Conservation (phyloP, 2,113 vertebrate species). For the Rhagologus leucostigma region DNA sequence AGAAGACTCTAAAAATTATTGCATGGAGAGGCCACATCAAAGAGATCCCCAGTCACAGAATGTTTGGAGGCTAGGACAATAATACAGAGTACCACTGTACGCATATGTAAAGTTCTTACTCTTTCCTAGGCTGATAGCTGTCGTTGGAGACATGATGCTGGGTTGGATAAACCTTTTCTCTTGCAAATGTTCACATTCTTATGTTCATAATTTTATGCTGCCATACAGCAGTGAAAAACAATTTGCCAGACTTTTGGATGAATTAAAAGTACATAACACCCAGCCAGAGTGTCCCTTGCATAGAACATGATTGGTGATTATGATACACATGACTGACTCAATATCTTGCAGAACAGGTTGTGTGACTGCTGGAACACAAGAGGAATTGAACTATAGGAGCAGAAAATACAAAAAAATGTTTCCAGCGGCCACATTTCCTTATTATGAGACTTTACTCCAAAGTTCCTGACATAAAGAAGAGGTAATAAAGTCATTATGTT, state of each 20-base stretch:
- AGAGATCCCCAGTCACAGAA: not conserved
- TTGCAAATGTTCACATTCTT: not conserved
- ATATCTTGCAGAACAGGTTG: not conserved
- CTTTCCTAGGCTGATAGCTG: not conserved
- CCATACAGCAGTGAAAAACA: not conserved
- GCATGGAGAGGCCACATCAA: not conserved
- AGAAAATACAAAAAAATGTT: not conserved
- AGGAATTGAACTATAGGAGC: not conserved
- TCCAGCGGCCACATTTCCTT: not conserved
- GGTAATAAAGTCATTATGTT: not conserved
- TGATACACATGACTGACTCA: not conserved
- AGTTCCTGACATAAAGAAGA: not conserved
- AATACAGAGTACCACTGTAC: not conserved
- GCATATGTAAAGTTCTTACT: not conserved
- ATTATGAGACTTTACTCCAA: not conserved
- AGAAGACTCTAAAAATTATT: not conserved
- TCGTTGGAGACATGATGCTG: not conserved
- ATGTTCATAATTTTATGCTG: not conserved
- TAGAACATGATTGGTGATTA: not conserved
- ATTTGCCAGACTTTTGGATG: not conserved
- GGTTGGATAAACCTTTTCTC: not conserved
- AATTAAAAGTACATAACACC: not conserved
- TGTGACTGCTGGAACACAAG: not conserved
- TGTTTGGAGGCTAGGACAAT: not conserved
- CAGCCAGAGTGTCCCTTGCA: not conserved